Evolutionary conservation across 2,888 invertebrate genomes (phyloP), one percentile per base, ranked within the genome.

Genomic region (Gisinianus flammeolus): DNA sequence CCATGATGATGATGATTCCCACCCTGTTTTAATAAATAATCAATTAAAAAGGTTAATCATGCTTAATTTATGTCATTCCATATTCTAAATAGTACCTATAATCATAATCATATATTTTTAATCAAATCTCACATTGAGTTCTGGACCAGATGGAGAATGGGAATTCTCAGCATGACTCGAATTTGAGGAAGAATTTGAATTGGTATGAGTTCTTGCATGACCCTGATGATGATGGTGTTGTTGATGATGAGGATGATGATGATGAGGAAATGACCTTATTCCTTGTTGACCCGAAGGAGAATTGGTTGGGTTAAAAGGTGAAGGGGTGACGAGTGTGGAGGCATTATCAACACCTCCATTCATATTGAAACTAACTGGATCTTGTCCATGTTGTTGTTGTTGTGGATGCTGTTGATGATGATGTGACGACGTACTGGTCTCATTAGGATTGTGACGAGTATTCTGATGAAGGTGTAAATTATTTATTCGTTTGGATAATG

Each of bases 401-500:
- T 22, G n/a, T 10, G 6, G 58, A 19, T n/a, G 24, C 6, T 56
- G 58, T 22, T 56, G 58, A 56, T 56, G 19, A n/a, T 6, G n/a
- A n/a, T 6, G n/a, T 6, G 58, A 19, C 5, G 58, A 56, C 19
- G 58, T 6, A 56, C n/a, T 62, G 12, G 64, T 26, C n/a, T n/a
- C n/a, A n/a, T n/a, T n/a, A n/a, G n/a, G n/a, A n/a, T n/a, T n/a
- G 5, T 62, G 30, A 31, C 31, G 64, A 1, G 8, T 5, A 35
- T 16, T 76, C 77, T 87, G 87, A 52, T 93, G 93, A 85, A 94
- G 91, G 86, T 95, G 94, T 73, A 96, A 90, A 88, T 95, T 95
- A 87, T 95, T 95, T 85, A 96, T 95, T 86, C 95, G 90, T 87
- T 96, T 96, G 19, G 95, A 95, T 74, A 96, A 88, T 75, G 96